Conservation (phyloP, 2,888 invertebrate species). For the Clivina fossor region DNA sequence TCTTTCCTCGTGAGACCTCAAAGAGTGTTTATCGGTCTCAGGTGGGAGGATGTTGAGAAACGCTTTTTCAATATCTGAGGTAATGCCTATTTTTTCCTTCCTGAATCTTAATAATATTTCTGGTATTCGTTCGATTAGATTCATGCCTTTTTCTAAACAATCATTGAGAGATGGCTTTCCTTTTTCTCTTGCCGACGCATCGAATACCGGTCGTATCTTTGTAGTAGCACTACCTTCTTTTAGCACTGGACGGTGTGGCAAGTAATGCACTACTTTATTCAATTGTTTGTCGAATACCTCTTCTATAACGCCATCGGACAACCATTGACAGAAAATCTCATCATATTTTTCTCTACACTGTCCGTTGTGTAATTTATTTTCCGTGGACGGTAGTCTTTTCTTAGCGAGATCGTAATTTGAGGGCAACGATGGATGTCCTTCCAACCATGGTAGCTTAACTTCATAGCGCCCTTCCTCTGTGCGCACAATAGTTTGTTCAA, state of each 20-base stretch:
- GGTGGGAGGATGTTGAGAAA: slow-evolving; percentile 40
- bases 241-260: slow-evolving; percentile 43
- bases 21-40: slow-evolving; percentile 14
- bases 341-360: slow-evolving; percentile 40
- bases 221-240: slow-evolving; percentile 40
- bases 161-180: slow-evolving; percentile 44
- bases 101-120: slow-evolving; percentile 37
- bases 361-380: slow-evolving; percentile 38
- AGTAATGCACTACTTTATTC: slow-evolving; percentile 30
- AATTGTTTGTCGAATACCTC: slow-evolving; percentile 20
- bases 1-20: too few relatives aligned
- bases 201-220: slow-evolving; percentile 43
- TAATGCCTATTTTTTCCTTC: slow-evolving; percentile 36
- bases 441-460: slow-evolving; percentile 45
- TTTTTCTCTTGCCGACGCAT: slow-evolving; percentile 40
- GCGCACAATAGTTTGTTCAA: slow-evolving; percentile 42
- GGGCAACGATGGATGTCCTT: slow-evolving; percentile 44
- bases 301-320: slow-evolving; percentile 35
- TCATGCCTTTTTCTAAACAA: slow-evolving; percentile 42
- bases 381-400: slow-evolving; percentile 40
- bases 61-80: slow-evolving; percentile 43
- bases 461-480: slow-evolving; percentile 44
- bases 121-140: slow-evolving; percentile 41
- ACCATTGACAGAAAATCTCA: slow-evolving; percentile 43
- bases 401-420: slow-evolving; percentile 40